Evolutionary conservation across 2,113 vertebrate genomes (phyloP), one percentile per base, ranked within the genome.

Genomic region (Spea bombifrons): DNA sequence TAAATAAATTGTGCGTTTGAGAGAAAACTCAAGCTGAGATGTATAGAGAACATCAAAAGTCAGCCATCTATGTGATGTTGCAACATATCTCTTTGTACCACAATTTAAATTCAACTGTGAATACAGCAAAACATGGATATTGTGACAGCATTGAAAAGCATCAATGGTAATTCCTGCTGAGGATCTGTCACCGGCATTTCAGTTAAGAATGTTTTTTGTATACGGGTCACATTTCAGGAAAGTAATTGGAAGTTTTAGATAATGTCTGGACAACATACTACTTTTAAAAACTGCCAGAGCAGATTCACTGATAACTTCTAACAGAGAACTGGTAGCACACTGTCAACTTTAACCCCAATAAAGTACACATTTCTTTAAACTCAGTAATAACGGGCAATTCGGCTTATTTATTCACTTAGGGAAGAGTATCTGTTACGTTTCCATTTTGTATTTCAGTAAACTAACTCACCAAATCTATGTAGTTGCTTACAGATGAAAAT

Each of bases 101-200:
- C 46, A 55, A 16, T 75, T 75, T 79, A 70, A 65, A 74, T 71
- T 61, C 63, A 68, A 55, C 1, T 69, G 17, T 76, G 48, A 67
- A 79, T 16, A 7, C 84, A 77, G n/a, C 64, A 16, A 66, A 80
- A 73, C 71, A 73, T 55, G 45, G 44, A 45, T 67, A 80, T 73
- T 71, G 61, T 82, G 12, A 17, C 77, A 75, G 7, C 69, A 65
- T 75, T 53, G 8, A 53, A 73, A 71, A 45, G 67, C 16, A 68
- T 53, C 57, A 5, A 5, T 10, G 55, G 75, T 47, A 0, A 8
- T 15, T 44, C 75, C 77, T 61, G 45, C 43, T 75, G 75, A 47
- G 4, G 48, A 59, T 0, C 2, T 59, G 66, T 17, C 74, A 59
- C 50, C 15, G 47, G 57, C 5, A 70, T 61, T 70, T 65, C 49